A percentile compares a stretch with the other conserved stretches of the same genome.
These are phyloP conservation scores for Podargus strigoides DNA, from an alignment of 2,797 vertebrate species.

Conservation along the genomic window DNA sequence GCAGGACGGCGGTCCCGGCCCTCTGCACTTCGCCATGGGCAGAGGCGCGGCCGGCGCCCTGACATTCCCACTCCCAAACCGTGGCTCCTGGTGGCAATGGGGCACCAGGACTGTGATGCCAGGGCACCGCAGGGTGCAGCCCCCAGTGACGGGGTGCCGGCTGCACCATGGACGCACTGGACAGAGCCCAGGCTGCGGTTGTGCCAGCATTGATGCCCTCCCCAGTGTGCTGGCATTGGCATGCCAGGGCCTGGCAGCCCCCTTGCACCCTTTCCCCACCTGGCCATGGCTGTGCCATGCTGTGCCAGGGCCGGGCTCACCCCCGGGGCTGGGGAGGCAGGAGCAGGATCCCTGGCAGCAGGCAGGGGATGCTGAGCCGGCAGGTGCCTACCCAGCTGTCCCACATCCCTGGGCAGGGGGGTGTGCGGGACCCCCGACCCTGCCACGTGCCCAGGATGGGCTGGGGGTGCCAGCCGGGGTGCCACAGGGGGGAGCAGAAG, in stretches of 20 bases:
- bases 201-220: accelerated
- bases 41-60: accelerated
- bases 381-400: not conserved
- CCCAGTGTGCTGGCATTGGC: accelerated
- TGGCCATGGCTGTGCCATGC: not conserved
- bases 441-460: too few relatives aligned
- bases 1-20: not conserved
- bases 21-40: accelerated
- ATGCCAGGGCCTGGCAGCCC: not conserved
- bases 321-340: too few relatives aligned
- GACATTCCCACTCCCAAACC: accelerated
- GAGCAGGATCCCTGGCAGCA: accelerated
- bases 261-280: not conserved
- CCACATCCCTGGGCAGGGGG: not conserved
- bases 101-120: accelerated
- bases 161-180: accelerated
- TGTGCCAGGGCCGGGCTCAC: too few relatives aligned
- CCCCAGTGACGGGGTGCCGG: accelerated
- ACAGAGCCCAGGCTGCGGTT: not conserved
- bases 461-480: too few relatives aligned
- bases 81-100: too few relatives aligned
- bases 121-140: not conserved
- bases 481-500: accelerated
- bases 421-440: not conserved
- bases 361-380: not conserved